Evolutionary conservation across 2,888 invertebrate genomes (phyloP), one percentile per base, ranked within the genome.

Genomic region (Tetrapedia diversipes): DNA sequence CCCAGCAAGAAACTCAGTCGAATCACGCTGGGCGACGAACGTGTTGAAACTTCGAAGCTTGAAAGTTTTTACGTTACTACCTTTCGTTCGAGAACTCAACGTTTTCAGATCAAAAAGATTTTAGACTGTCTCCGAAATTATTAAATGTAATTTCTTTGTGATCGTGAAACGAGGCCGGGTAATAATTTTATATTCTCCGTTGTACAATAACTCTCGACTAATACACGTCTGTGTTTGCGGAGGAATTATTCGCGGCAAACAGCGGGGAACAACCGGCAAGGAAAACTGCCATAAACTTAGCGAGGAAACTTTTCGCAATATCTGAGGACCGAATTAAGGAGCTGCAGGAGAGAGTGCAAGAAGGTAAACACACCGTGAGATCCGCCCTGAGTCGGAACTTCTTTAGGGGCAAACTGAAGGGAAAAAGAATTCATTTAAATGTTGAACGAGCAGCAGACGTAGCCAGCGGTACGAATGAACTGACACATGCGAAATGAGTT

Each of bases 291-390:
- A 6, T n/a, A 32, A 59, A 29, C 34, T 16, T 16, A 2, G 2
- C 22, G 27, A 14, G 43, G 29, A 59, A 68, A 71, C 14, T 67
- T 68, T 49, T 22, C 51, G 43, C 27, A 41, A 68, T 47, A 68
- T 61, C 43, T 8, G 37, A 24, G n/a, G 53, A 49, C 49, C 41
- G 34, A 60, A 68, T 68, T 45, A 24, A 59, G 43, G 37, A 22
- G 24, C 27, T 29, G 32, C 45, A 11, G 11, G 32, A n/a, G 43
- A 8, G 19, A 16, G 51, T 22, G 71, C 47, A 27, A 45, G 39
- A 49, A 32, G 59, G 69, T 56, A 73, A 69, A 73, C 60, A 61
- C 54, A 56, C 47, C 19, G 54, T 4, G 47, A 49, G 56, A 47
- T 49, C 29, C 56, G 22, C 39, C n/a, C 60, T 37, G 41, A 27